These are phyloP conservation scores for Buathra laborator DNA, from an alignment of 2,888 invertebrate genomes.

Conservation along the genomic window DNA sequence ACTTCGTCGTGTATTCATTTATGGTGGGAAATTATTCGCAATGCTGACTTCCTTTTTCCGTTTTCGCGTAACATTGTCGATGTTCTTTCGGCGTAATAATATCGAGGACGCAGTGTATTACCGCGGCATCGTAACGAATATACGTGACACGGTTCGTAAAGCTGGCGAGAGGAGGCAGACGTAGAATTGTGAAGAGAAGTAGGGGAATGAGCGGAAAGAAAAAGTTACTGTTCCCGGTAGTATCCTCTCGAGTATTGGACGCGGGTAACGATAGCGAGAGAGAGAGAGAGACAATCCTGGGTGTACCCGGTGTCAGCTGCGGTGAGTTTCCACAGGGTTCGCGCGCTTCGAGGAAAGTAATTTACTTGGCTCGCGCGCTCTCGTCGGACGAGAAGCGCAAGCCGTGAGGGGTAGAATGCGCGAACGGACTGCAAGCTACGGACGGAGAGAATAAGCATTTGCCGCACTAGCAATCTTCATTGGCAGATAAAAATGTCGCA, in stretches of 20 bases:
- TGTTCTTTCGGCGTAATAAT: slow-evolving; percentile 34
- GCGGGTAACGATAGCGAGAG: slow-evolving; percentile 38
- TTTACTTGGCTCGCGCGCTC: slow-evolving; percentile 59
- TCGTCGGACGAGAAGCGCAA: slow-evolving; percentile 23
- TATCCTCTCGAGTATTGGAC: slow-evolving; percentile 59
- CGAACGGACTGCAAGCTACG: slow-evolving; percentile 53
- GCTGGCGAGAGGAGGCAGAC: neutral
- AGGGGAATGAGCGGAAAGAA: slow-evolving; percentile 21
- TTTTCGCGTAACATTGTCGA: slow-evolving; percentile 9
- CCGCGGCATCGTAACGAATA: slow-evolving; percentile 38
- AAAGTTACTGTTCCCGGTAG: slow-evolving; percentile 52
- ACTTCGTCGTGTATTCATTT: too few relatives aligned
- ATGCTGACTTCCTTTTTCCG: too few relatives aligned
- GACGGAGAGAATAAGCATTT: slow-evolving; percentile 50
- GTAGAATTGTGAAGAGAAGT: slow-evolving; percentile 30
- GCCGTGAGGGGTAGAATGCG: slow-evolving; percentile 40
- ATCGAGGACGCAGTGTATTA: slow-evolving; percentile 35
- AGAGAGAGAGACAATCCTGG: slow-evolving; percentile 22
- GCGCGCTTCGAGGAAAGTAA: slow-evolving; percentile 61
- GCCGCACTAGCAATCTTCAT: slow-evolving; percentile 45
- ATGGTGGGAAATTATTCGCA: too few relatives aligned
- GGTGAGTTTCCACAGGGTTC: slow-evolving; percentile 54
- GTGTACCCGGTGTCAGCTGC: slow-evolving; percentile 58
- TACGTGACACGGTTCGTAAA: slow-evolving; percentile 58
- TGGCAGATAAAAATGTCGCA: slow-evolving; percentile 47